Evolutionary conservation across 2,888 invertebrate genomes (phyloP).

Genomic region (Liodrosophila aerea): DNA sequence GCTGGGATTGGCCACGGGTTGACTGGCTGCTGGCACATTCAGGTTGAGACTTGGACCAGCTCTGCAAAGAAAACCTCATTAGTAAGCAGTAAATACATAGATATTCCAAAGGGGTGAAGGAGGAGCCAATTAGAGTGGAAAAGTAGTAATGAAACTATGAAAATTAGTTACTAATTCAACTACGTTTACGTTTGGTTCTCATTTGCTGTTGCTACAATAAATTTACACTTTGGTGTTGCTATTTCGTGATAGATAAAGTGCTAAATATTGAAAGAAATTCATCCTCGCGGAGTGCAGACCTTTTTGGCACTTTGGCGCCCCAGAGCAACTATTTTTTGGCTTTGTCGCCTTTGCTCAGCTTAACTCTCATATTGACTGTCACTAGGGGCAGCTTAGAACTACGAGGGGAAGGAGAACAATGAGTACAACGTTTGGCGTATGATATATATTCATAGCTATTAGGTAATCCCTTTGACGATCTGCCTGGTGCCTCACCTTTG

Average conservation of each 20-base stretch:
- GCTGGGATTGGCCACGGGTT: conserved; percentile 34
- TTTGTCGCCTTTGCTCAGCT: conserved; percentile 68
- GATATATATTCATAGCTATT: conserved; percentile 12
- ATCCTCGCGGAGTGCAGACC: conserved; percentile 49
- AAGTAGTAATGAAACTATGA: conserved; percentile 2
- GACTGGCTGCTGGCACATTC: conserved; percentile 41
- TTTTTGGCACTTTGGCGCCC: conserved; percentile 33
- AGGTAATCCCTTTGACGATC: neutral
- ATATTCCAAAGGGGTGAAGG: conserved; percentile 4
- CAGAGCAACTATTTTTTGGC: conserved; percentile 59
- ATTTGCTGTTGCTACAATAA: too few relatives aligned
- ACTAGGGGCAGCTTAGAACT: conserved; percentile 75
- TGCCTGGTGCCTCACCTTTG: conserved; percentile 71
- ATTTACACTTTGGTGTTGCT: too few relatives aligned
- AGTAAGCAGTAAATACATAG: neutral
- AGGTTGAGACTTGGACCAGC: conserved; percentile 42
- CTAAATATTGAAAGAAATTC: conserved; percentile 19
- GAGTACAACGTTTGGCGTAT: conserved; percentile 50
- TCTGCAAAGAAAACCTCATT: conserved; percentile 42
- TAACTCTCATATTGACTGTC: conserved; percentile 79
- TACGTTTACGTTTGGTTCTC: neutral
- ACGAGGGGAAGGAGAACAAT: conserved; percentile 35
- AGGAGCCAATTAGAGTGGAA: conserved; percentile 42
- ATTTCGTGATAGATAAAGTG: conserved; percentile 14
- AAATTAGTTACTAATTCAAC: neutral